Evolutionary conservation across 2,797 vertebrate species (phyloP).

Genomic region (Myotis myotis): DNA sequence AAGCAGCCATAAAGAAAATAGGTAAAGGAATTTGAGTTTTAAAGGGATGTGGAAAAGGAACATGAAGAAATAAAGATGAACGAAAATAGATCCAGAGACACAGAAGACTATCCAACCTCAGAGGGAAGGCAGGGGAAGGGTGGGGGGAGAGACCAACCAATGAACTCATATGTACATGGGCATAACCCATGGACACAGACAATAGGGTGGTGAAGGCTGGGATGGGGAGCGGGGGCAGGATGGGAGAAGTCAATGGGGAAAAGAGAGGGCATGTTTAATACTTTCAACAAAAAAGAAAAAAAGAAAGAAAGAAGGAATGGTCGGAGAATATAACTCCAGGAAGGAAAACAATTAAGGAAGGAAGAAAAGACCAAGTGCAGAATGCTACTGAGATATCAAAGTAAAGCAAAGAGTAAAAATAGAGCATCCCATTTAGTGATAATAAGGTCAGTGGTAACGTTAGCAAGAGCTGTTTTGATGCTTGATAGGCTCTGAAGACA

Average conservation of each 20-base stretch:
- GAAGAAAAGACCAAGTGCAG: neutral
- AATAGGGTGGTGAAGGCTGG: too few species aligned
- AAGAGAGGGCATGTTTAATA: too few species aligned
- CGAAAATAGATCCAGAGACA: too few species aligned
- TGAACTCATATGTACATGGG: too few species aligned
- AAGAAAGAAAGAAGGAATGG: neutral
- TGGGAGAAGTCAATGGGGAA: too few species aligned
- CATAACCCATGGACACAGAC: too few species aligned
- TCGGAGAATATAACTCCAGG: neutral
- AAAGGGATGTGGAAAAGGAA: neutral
- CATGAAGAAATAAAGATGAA: neutral
- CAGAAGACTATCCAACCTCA: too few species aligned
- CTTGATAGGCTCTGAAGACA: neutral
- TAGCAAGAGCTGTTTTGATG: neutral
- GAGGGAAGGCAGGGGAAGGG: too few species aligned
- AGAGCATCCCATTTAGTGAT: neutral
- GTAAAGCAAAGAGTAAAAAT: neutral
- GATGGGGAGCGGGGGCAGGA: too few species aligned
- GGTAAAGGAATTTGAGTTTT: neutral
- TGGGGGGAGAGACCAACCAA: too few species aligned
- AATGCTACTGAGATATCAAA: neutral
- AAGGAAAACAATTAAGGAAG: neutral
- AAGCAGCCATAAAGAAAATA: neutral
- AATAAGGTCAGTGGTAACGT: neutral
- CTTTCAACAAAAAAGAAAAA: too few species aligned